Conservation (phyloP, 2,888 invertebrate genomes). For the Aspidapion aeneum region DNA sequence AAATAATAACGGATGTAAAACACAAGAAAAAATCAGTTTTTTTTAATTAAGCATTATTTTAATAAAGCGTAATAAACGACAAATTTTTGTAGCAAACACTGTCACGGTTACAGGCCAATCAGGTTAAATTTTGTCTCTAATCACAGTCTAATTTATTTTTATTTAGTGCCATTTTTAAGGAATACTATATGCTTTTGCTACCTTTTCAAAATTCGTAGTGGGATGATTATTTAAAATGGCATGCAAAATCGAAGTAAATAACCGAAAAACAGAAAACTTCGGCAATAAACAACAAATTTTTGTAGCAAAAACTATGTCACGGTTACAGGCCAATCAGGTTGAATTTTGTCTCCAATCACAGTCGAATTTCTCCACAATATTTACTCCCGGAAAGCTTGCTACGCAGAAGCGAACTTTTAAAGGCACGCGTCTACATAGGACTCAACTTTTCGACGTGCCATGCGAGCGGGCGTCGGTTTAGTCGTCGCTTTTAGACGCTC, state of each 20-base stretch:
- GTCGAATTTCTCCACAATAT: neutral
- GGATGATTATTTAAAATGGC: too few species aligned
- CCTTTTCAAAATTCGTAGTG: too few species aligned
- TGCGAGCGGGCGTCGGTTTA: neutral
- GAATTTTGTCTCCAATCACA: neutral
- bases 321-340: neutral
- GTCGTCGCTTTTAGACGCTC: neutral
- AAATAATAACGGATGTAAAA: too few species aligned
- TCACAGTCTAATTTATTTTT: too few species aligned
- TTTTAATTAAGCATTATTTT: too few species aligned
- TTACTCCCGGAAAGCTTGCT: neutral
- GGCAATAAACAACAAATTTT: neutral
- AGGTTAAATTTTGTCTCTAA: neutral
- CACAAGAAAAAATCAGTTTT: too few species aligned
- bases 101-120: neutral
- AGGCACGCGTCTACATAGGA: neutral
- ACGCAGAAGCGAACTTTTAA: neutral
- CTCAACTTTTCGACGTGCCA: neutral
- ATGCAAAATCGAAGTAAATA: too few species aligned
- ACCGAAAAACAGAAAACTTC: too few species aligned
- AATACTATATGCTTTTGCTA: too few species aligned
- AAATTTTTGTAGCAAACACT: neutral
- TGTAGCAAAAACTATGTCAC: neutral
- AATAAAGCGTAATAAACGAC: too few species aligned
- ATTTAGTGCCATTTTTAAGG: too few species aligned